phyloP scores from a whole-genome alignment of 2,113 vertebrate genomes.

The Cisticola juncidis region DNA sequence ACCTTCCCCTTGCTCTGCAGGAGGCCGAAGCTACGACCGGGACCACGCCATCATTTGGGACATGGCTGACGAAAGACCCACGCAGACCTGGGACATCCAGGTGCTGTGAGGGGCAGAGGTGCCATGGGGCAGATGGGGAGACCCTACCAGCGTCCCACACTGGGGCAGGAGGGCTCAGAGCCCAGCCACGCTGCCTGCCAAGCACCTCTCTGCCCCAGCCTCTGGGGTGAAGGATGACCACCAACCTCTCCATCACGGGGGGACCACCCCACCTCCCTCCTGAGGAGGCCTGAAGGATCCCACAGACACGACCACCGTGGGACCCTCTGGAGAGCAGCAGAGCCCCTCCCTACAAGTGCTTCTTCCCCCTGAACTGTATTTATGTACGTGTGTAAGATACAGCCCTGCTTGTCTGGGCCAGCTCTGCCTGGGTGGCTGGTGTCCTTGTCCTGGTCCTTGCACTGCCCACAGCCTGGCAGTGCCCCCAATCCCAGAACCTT shows the following conservation, averaged over 20 bases:
- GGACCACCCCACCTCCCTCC: not conserved
- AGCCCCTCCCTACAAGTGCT: not conserved
- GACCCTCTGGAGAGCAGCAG: not conserved
- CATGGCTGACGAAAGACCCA: slow-evolving; percentile 71
- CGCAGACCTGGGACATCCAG: slow-evolving; percentile 85
- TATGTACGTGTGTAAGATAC: slow-evolving; percentile 53
- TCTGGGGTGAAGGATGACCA: not conserved
- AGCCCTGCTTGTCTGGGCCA: not conserved
- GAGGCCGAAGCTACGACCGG: slow-evolving; percentile 85
- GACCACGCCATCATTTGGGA: slow-evolving; percentile 86
- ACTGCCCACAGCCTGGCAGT: not conserved
- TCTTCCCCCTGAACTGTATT: not conserved
- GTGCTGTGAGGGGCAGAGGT: slow-evolving; percentile 71
- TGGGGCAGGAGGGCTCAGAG: fast-evolving
- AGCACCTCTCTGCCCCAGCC: not conserved
- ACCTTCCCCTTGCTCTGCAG: slow-evolving; percentile 56
- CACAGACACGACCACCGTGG: fast-evolving
- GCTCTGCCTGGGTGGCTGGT: not conserved
- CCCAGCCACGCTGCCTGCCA: fast-evolving
- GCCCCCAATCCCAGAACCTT: not conserved
- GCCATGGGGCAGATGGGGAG: fast-evolving
- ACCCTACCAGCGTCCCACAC: fast-evolving
- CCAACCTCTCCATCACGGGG: fast-evolving
- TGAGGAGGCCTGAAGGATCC: fast-evolving
- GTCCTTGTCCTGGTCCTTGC: not conserved